phyloP scores from a whole-genome alignment of 2,797 vertebrate species.

The Eulemur albifrons region DNA sequence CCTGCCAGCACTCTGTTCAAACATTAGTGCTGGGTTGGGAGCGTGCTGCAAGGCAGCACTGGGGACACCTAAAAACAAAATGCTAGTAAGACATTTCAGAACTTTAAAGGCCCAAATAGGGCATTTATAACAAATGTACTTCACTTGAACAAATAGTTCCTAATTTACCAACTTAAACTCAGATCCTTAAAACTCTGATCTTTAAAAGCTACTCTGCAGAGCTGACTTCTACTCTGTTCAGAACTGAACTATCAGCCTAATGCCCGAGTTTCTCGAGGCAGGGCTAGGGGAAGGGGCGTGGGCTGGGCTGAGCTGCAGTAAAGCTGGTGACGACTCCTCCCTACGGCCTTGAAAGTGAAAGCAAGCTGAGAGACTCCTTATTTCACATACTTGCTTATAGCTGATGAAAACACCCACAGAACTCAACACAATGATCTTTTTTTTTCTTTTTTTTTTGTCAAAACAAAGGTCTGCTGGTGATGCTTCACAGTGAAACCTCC shows the following conservation, averaged over 20 bases:
- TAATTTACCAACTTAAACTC: conserved; percentile 28
- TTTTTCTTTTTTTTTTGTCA: conserved; percentile 55
- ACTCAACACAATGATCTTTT: conserved; percentile 67
- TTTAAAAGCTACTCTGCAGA: conserved; percentile 43
- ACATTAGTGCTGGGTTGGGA: background rate
- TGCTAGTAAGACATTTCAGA: conserved; percentile 37
- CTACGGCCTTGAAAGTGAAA: background rate
- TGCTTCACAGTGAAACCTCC: conserved; percentile 86
- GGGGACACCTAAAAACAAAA: conserved; percentile 46
- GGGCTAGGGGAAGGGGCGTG: rapidly evolving
- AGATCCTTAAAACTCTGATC: conserved; percentile 34
- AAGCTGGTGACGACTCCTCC: conserved; percentile 49
- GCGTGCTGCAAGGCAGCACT: background rate
- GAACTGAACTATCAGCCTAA: background rate
- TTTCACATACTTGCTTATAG: conserved; percentile 68
- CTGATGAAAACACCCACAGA: conserved; percentile 78
- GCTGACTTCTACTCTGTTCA: conserved; percentile 15
- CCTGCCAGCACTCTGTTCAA: background rate
- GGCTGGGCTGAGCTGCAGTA: background rate
- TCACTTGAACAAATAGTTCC: conserved; percentile 52
- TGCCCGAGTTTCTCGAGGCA: background rate
- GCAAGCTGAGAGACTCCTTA: conserved; percentile 35
- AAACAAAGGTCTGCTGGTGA: conserved; percentile 87
- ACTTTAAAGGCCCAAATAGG: conserved; percentile 60
- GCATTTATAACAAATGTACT: conserved; percentile 54